These are phyloP conservation scores for Aplocera efformata DNA, from an alignment of 2,888 invertebrate genomes.

Conservation along the genomic window DNA sequence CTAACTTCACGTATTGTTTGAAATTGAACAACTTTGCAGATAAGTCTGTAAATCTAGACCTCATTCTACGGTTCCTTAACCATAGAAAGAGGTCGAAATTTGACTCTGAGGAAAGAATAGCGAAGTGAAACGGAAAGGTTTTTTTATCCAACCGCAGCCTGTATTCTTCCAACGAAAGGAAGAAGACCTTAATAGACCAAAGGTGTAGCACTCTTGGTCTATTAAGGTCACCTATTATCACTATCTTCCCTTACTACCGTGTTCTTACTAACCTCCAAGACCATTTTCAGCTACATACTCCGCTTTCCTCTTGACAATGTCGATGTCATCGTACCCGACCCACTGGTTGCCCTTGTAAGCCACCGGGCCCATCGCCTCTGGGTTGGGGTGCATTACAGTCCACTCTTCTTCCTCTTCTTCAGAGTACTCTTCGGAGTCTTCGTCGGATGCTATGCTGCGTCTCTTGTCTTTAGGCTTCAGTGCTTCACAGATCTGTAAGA, in stretches of 20 bases:
- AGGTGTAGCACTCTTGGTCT: too few species aligned
- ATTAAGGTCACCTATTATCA: too few species aligned
- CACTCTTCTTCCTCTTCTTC: slow-evolving; percentile 81
- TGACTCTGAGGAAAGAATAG: too few species aligned
- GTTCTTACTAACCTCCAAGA: slow-evolving; percentile 83
- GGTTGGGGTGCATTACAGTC: slow-evolving; percentile 90
- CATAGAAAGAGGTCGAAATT: too few species aligned
- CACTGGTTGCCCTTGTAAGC: slow-evolving; percentile 92
- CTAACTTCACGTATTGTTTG: too few species aligned
- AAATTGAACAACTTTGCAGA: too few species aligned
- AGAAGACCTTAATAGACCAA: too few species aligned
- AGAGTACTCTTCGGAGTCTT: slow-evolving; percentile 58
- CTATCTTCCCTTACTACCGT: background rate
- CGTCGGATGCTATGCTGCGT: slow-evolving; percentile 49
- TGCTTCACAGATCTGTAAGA: slow-evolving; percentile 89
- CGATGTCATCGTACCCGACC: slow-evolving; percentile 95
- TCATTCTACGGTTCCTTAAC: too few species aligned
- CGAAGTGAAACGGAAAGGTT: too few species aligned
- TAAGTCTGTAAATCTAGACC: too few species aligned
- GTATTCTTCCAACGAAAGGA: too few species aligned
- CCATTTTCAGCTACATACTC: slow-evolving; percentile 91
- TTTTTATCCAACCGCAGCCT: too few species aligned
- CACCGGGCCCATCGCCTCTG: slow-evolving; percentile 93
- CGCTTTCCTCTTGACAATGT: slow-evolving; percentile 90
- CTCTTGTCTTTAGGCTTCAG: slow-evolving; percentile 71